Evolutionary conservation across 37 sponge, comb jelly and placozoan genomes (phyloP).

Genomic region (Eunapius fragilis): DNA sequence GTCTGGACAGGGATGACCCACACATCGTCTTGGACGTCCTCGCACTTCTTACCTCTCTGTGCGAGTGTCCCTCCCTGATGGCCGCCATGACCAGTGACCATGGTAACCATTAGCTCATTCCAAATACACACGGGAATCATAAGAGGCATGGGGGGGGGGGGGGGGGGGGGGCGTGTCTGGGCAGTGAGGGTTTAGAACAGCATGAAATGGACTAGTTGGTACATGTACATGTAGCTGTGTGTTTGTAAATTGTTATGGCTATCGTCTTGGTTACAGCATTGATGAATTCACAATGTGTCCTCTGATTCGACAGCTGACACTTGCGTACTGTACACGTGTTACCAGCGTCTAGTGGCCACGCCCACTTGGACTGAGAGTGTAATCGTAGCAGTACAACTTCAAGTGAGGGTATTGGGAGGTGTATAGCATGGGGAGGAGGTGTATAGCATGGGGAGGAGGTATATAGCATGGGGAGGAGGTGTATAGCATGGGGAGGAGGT

Average conservation of each 20-base stretch:
- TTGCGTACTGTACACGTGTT: constrained; percentile 40
- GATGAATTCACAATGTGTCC: neutral
- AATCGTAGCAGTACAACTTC: neutral
- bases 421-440: neutral
- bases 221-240: no score
- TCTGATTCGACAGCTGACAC: neutral
- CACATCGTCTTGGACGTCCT: constrained; percentile 15
- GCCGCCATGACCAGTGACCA: constrained; percentile 12
- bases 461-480: no score
- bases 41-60: constrained; percentile 22
- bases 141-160: no score
- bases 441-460: neutral
- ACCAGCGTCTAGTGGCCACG: constrained; percentile 37
- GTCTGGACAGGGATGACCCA: constrained; percentile 48
- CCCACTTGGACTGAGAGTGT: neutral
- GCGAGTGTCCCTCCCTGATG: constrained; percentile 4
- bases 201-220: no score
- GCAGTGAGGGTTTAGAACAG: no score
- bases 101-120: neutral
- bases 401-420: neutral
- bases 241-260: no score
- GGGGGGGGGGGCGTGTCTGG: no score
- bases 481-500: no score
- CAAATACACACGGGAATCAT: no score
- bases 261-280: no score